Evolutionary conservation across 1,140 invertebrate species (phyloP), one percentile per base, ranked within the genome.

Genomic region (Adoxophyes honmai): DNA sequence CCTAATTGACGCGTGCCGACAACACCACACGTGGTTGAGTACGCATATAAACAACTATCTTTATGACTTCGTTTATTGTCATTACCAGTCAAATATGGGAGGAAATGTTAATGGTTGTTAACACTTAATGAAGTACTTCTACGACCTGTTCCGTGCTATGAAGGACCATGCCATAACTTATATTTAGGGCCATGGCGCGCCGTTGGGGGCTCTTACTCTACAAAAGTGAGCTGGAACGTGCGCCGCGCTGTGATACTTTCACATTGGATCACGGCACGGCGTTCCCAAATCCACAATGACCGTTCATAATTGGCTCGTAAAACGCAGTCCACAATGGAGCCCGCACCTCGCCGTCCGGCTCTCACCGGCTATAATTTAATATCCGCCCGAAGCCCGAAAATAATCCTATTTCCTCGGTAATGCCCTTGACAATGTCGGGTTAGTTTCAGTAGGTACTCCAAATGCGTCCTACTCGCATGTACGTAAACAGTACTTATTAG

Each of bases 351-450:
- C 61, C 62, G 55, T 68, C 66, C 58, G 55, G 62, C 60, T 68
- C 69, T 71, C 67, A 75, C 73, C 68, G 70, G 64, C 65, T 70
- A 84, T 88, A 88, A 88, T 86, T 88, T 85, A 88, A 88, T 86
- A 86, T 88, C 85, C 85, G 85, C 65, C 73, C 73, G 48, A 80
- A 76, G 85, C 65, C 73, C 73, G 48, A 80, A 76, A 76, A 75
- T 78, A 82, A 82, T 79, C 68, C 68, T 62, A 78, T 83, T 84
- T 83, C 78, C 80, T 75, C 69, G 66, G 66, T 68, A 59, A 36
- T 52, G 64, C 57, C 57, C 57, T 66, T 66, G 55, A 62, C 59
- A 66, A 55, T 59, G 55, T 13, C 52, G 52, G 28, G 55, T 38
- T 54, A 54, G 16, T 54, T 21, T 13, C 14, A 13, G 9, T n/a